Evolutionary conservation across 2,113 vertebrate species (phyloP).

Genomic region (Python bivittatus): DNA sequence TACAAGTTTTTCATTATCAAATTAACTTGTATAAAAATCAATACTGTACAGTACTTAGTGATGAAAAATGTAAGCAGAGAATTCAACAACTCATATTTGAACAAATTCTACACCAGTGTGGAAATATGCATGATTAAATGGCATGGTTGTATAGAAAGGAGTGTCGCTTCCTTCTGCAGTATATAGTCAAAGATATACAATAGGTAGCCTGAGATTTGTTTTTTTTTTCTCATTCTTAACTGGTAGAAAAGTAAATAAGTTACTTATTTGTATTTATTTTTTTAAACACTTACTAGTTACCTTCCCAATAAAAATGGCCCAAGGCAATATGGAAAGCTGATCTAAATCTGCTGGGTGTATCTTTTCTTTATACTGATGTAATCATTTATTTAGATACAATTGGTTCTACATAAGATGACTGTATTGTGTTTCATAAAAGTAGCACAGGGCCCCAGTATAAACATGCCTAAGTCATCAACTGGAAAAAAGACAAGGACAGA

Average conservation of each 20-base stretch:
- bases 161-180: constrained; percentile 30
- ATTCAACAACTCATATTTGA: constrained; percentile 42
- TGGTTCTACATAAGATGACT: constrained; percentile 23
- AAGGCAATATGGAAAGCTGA: background rate
- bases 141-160: constrained; percentile 13
- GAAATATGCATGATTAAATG: background rate
- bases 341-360: constrained; percentile 21
- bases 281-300: background rate
- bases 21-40: background rate
- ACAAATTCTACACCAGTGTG: constrained; percentile 16
- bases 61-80: constrained; percentile 52
- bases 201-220: constrained; percentile 11
- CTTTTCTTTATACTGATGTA: background rate
- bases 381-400: constrained; percentile 35
- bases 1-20: background rate
- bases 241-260: constrained; percentile 51
- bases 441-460: constrained; percentile 35
- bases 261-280: constrained; percentile 23
- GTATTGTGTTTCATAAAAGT: constrained; percentile 32
- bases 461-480: constrained; percentile 14
- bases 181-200: background rate
- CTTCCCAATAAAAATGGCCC: background rate
- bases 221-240: constrained; percentile 49
- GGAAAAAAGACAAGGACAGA: background rate
- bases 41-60: background rate